These are phyloP conservation scores for Microcebus jonahi DNA, from an alignment of 2,113 vertebrate genomes.

Conservation along the genomic window DNA sequence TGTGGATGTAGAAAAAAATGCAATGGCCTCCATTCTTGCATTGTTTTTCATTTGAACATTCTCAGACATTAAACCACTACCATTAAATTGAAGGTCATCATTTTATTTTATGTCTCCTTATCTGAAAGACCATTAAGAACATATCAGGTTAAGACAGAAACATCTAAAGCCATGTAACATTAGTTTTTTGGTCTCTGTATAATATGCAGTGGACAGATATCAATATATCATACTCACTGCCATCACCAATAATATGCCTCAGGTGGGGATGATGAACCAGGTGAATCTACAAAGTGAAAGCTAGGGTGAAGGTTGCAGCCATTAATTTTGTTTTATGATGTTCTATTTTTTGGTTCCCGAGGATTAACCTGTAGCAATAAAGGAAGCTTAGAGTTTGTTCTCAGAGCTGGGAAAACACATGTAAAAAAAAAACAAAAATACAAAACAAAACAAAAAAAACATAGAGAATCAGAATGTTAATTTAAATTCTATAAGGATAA, in stretches of 20 bases:
- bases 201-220: background rate
- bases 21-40: background rate
- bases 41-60: constrained; percentile 30
- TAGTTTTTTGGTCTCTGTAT: background rate
- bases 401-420: background rate
- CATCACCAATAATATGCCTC: background rate
- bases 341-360: constrained; percentile 14
- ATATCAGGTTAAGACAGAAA: constrained; percentile 7
- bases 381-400: background rate
- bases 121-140: background rate
- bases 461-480: background rate
- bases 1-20: background rate
- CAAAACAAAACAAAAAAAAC: background rate
- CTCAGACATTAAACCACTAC: background rate
- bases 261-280: background rate
- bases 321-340: constrained; percentile 29
- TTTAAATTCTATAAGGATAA: background rate
- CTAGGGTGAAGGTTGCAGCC: background rate
- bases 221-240: constrained; percentile 9
- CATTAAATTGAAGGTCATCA: constrained; percentile 22
- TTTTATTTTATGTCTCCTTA: constrained; percentile 45
- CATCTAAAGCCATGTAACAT: background rate
- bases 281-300: background rate
- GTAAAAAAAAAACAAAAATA: background rate
- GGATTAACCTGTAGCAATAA: background rate